phyloP scores from a whole-genome alignment of 2,888 invertebrate genomes.

The Lymantria monacha region DNA sequence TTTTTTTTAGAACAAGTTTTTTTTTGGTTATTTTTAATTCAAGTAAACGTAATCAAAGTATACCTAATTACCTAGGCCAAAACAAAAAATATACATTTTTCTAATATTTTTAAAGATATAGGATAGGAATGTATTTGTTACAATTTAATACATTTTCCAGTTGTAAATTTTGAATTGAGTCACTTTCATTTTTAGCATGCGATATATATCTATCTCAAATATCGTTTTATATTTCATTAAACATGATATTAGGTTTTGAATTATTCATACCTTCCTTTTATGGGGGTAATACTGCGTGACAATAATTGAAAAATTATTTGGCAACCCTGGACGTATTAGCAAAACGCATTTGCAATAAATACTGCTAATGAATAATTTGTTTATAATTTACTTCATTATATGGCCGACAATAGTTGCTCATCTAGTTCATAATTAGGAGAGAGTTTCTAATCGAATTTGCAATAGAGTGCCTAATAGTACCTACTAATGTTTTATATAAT shows the following conservation, averaged over 20 bases:
- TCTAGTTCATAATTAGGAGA: not conserved
- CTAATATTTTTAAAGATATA: too few species aligned
- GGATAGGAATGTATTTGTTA: too few species aligned
- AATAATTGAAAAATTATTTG: constrained; percentile 18
- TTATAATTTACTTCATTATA: constrained; percentile 5
- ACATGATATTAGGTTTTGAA: not conserved
- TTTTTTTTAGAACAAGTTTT: too few species aligned
- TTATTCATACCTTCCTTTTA: not conserved
- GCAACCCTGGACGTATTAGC: constrained; percentile 15
- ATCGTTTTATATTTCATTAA: too few species aligned
- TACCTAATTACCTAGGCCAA: too few species aligned
- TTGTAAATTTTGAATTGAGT: too few species aligned
- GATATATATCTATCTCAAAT: too few species aligned
- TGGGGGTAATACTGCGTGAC: constrained; percentile 10
- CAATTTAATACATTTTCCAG: too few species aligned
- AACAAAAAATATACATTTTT: too few species aligned
- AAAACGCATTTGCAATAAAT: constrained; percentile 10
- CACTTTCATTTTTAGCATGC: too few species aligned
- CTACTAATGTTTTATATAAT: not conserved
- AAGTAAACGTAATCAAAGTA: too few species aligned
- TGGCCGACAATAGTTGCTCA: not conserved
- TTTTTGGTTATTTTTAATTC: too few species aligned
- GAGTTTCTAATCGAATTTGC: not conserved
- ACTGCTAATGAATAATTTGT: constrained; percentile 21
- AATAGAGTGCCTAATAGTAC: not conserved